Percentiles rank a stretch among this genome's conserved stretches.
Conservation (phyloP, 1,140 invertebrate genomes). For the Eurosta solidaginis region DNA sequence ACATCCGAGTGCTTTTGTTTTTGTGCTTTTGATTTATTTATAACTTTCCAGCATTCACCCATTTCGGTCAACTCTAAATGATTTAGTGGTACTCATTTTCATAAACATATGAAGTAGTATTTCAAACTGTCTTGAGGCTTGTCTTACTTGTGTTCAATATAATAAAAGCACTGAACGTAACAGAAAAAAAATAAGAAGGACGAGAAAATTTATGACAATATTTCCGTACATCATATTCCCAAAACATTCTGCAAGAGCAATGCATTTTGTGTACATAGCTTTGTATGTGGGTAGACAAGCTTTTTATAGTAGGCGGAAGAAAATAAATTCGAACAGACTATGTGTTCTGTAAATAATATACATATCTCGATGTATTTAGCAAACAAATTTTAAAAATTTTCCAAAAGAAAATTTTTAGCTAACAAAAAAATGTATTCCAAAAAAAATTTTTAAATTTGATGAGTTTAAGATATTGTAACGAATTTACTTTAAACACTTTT, state of each 20-base stretch:
- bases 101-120: background rate
- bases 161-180: background rate
- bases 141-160: background rate
- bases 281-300: background rate
- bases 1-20: too few relatives aligned
- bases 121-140: background rate
- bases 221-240: background rate
- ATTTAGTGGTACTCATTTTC: background rate
- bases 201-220: background rate
- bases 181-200: background rate
- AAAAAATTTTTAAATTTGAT: too few relatives aligned
- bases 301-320: background rate
- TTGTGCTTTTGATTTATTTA: too few relatives aligned
- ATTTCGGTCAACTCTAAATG: background rate
- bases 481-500: too few relatives aligned
- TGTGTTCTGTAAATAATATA: too few relatives aligned
- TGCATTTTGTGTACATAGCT: background rate
- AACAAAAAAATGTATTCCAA: too few relatives aligned
- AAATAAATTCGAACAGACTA: too few relatives aligned
- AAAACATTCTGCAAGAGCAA: background rate
- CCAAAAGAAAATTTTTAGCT: too few relatives aligned
- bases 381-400: too few relatives aligned
- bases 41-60: too few relatives aligned
- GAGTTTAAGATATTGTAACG: too few relatives aligned
- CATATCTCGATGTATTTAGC: too few relatives aligned